Evolutionary conservation across 2,797 vertebrate genomes (phyloP), one percentile per base, ranked within the genome.

Genomic region (Brachyrhaphis roseni): DNA sequence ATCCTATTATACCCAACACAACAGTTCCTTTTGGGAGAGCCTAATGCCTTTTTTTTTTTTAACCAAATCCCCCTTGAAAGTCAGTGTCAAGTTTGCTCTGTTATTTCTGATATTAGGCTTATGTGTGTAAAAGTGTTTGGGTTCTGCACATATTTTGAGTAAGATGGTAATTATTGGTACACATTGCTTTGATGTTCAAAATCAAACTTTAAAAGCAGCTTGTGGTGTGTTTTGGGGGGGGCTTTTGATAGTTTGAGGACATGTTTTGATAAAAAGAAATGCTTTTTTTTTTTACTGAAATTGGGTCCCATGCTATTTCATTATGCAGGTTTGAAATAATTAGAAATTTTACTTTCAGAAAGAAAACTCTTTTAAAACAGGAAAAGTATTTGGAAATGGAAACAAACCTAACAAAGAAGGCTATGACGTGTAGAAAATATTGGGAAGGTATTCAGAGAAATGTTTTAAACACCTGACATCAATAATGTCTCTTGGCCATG

Each of bases 1-100:
- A 74, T 82, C 84, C 84, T 78, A 86, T 93, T 90, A 92, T 82
- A 87, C 57, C 72, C 75, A 80, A 88, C 79, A 85, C 75, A 80
- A 75, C 74, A 72, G 75, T 82, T 84, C 77, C 31, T 64, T 89
- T 81, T 71, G 59, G 72, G 79, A 72, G 86, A 80, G 47, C 68
- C 31, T 74, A 39, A 80, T 66, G 68, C 78, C 68, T 45, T n/a
- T 78, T 41, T 41, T 43, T 43, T 8, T 62, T 53, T 84, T 74
- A 41, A 59, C 72, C 77, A 45, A 72, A 77, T 78, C 75, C 39
- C 0, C 62, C 41, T 28, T 75, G 16, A 78, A 71, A 75, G 79
- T 70, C 26, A 45, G 53, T 49, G n/a, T 73, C 59, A 49, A 39
- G 23, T 77, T 77, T 59, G n/a, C 34, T 68, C 68, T 34, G 47